phyloP scores from a whole-genome alignment of 2,888 invertebrate genomes.

The Aphelenchoides bicaudatus region DNA sequence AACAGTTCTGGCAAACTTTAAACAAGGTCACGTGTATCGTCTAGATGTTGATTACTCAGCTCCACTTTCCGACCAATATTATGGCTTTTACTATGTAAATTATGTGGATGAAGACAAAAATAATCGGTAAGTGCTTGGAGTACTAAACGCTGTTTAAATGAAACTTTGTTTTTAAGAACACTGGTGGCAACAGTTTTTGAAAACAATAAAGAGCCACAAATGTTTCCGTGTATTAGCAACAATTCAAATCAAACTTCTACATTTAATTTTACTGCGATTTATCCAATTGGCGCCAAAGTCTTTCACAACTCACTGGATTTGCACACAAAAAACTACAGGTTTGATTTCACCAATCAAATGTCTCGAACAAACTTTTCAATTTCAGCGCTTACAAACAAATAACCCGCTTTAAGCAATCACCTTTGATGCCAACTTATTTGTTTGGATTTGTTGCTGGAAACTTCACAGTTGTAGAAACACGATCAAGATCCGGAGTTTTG shows the following conservation, averaged over 20 bases:
- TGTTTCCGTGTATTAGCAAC: slow-evolving; percentile 11
- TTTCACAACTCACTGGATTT: slow-evolving; percentile 5
- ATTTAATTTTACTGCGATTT: neutral
- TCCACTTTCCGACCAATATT: neutral
- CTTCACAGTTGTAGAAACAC: neutral
- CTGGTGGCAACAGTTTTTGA: slow-evolving; percentile 11
- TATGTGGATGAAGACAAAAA: neutral
- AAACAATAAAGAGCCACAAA: neutral
- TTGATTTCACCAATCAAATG: neutral
- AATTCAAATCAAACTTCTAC: slow-evolving; percentile 3
- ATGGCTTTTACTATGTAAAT: neutral
- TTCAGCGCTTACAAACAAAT: neutral
- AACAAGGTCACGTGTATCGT: neutral
- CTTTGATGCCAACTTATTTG: slow-evolving; percentile 6
- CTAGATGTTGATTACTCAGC: neutral
- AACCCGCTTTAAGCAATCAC: neutral
- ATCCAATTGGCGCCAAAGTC: neutral
- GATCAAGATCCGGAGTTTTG: neutral
- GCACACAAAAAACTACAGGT: neutral
- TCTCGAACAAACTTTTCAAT: neutral
- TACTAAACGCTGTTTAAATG: neutral
- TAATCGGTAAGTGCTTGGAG: neutral
- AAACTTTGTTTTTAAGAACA: neutral
- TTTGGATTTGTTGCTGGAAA: neutral
- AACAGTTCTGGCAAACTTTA: too few relatives aligned